phyloP scores from a whole-genome alignment of 1,140 invertebrate genomes.

The Lepidurus couesii region DNA sequence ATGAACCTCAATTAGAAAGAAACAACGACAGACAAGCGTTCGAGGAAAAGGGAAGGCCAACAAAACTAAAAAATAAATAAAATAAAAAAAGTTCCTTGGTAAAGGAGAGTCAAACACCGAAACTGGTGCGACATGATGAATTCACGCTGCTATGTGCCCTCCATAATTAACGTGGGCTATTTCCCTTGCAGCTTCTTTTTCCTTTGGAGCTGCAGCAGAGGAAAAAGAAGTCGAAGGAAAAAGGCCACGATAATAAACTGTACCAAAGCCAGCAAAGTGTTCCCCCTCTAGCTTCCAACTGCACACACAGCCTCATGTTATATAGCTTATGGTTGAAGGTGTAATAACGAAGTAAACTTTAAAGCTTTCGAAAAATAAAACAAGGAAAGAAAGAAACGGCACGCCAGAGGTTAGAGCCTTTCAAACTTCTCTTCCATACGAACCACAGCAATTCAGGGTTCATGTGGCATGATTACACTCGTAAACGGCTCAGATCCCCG shows the following conservation, averaged over 20 bases:
- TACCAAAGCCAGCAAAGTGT: slow-evolving; percentile 1
- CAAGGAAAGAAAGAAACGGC: not conserved
- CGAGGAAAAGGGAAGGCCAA: not conserved
- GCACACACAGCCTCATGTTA: not conserved
- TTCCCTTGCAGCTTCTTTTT: not conserved
- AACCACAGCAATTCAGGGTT: not conserved
- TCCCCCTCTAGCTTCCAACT: slow-evolving; percentile 8
- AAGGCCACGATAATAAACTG: slow-evolving; percentile 19
- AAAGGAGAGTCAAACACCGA: not conserved
- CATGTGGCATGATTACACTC: not conserved
- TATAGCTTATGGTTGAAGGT: slow-evolving; percentile 1
- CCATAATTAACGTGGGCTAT: slow-evolving; percentile 13
- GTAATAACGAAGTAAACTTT: slow-evolving; percentile 2
- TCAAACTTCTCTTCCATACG: not conserved
- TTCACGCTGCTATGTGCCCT: slow-evolving; percentile 10
- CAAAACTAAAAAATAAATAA: not conserved
- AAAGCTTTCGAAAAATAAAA: not conserved
- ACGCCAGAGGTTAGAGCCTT: not conserved
- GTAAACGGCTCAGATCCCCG: not conserved
- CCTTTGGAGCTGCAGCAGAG: not conserved
- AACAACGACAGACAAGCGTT: not conserved
- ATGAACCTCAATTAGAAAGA: not conserved
- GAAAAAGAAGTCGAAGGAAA: not conserved
- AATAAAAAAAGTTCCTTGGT: not conserved
- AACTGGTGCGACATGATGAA: slow-evolving; percentile 18